Evolutionary conservation across 1,140 invertebrate species (phyloP).

Genomic region (Philaenus spumarius): DNA sequence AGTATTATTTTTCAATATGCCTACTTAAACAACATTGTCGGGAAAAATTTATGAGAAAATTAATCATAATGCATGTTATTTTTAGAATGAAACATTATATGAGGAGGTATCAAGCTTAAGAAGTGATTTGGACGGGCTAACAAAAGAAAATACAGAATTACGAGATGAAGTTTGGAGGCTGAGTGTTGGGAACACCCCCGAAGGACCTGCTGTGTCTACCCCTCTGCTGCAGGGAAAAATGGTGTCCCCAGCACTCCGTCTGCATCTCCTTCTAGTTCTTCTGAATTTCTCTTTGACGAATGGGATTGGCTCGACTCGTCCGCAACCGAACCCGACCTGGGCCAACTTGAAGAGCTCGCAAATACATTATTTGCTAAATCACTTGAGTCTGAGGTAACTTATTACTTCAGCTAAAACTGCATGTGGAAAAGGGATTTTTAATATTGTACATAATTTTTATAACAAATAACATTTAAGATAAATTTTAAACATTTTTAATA

Average conservation of each 20-base stretch:
- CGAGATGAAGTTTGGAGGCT: constrained; percentile 37
- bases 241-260: constrained; percentile 50
- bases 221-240: constrained; percentile 76
- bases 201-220: constrained; percentile 70
- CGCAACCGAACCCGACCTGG: constrained; percentile 57
- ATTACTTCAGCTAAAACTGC: not conserved
- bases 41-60: not conserved
- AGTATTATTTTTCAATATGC: not conserved
- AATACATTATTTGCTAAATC: constrained; percentile 70
- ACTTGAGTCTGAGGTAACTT: constrained; percentile 55
- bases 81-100: constrained; percentile 25
- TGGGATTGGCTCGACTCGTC: constrained; percentile 45
- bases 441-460: too few relatives aligned
- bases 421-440: too few relatives aligned
- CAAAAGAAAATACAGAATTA: constrained; percentile 50
- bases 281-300: constrained; percentile 17
- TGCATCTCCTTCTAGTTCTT: constrained; percentile 30
- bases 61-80: constrained; percentile 1
- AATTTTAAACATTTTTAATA: too few relatives aligned
- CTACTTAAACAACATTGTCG: not conserved
- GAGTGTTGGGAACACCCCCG: constrained; percentile 12
- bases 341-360: constrained; percentile 67
- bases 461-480: too few relatives aligned
- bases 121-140: constrained; percentile 23
- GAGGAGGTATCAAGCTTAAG: constrained; percentile 12